Percentiles rank a stretch among this genome's conserved stretches.
Conservation (phyloP, 2,888 invertebrate species). For the Cancer borealis region DNA sequence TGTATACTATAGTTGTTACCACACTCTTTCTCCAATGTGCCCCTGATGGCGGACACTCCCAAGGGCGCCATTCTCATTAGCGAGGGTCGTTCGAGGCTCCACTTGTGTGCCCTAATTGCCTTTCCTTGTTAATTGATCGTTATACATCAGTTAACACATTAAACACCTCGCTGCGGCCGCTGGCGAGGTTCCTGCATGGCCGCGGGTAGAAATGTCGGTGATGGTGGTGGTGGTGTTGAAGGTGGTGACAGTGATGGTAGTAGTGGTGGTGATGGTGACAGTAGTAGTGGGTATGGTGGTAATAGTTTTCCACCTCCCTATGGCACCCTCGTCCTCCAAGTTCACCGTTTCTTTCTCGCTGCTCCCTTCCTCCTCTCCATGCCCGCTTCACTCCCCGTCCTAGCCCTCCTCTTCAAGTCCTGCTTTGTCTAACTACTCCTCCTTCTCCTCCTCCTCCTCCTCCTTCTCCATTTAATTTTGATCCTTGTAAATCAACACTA, state of each 20-base stretch:
- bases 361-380: neutral
- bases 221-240: neutral
- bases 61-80: slow-evolving; percentile 36
- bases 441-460: too few relatives aligned
- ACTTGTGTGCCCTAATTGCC: slow-evolving; percentile 55
- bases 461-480: neutral
- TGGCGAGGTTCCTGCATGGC: slow-evolving; percentile 16
- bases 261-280: neutral
- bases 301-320: neutral
- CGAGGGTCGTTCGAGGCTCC: slow-evolving; percentile 42
- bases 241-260: neutral
- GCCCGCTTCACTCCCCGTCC: neutral
- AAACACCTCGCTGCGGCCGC: slow-evolving; percentile 41
- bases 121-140: slow-evolving; percentile 66
- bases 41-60: neutral
- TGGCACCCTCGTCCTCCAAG: neutral
- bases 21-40: neutral
- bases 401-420: neutral
- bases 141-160: slow-evolving; percentile 54
- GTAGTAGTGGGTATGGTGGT: slow-evolving; percentile 17
- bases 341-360: neutral
- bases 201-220: neutral
- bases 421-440: neutral
- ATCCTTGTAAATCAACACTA: neutral
- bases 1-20: neutral